Evolutionary conservation across 2,888 invertebrate genomes (phyloP).

Genomic region (Amphipyra tragopoginis): DNA sequence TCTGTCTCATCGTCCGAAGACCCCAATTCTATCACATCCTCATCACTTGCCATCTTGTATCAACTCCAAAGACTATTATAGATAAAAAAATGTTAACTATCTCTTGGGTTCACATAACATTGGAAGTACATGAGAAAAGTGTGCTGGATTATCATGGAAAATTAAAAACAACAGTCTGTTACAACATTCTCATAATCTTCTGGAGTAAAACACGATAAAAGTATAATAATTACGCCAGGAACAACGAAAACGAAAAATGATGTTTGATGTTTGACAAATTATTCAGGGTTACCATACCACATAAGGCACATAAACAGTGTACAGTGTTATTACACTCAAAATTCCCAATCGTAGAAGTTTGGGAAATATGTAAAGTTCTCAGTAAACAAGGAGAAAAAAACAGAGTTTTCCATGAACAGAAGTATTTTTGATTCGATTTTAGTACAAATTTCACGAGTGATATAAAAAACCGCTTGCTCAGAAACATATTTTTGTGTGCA

Average conservation of each 20-base stretch:
- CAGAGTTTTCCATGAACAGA: too few species aligned
- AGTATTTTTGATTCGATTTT: too few species aligned
- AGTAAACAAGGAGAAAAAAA: too few species aligned
- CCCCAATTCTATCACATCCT: slow-evolving; percentile 85
- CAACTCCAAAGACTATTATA: slow-evolving; percentile 6
- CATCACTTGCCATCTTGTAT: slow-evolving; percentile 77
- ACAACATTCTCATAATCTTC: slow-evolving; percentile 6
- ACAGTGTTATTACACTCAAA: not conserved
- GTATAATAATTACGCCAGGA: not conserved
- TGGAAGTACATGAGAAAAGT: slow-evolving; percentile 4
- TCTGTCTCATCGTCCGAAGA: slow-evolving; percentile 85
- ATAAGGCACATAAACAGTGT: too few species aligned
- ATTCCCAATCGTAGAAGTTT: too few species aligned
- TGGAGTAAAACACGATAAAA: not conserved
- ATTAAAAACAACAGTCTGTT: not conserved
- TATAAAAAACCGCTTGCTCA: too few species aligned
- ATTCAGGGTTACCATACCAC: slow-evolving; percentile 4
- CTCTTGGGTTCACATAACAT: slow-evolving; percentile 5
- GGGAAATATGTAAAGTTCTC: too few species aligned
- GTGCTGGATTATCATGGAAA: not conserved
- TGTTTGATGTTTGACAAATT: slow-evolving; percentile 20
- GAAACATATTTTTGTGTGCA: too few species aligned
- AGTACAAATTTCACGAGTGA: too few species aligned
- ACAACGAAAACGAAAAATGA: slow-evolving; percentile 23
- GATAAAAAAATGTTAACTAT: not conserved